phyloP scores from a whole-genome alignment of 1,140 invertebrate species.

The Elymnias hypermnestra region DNA sequence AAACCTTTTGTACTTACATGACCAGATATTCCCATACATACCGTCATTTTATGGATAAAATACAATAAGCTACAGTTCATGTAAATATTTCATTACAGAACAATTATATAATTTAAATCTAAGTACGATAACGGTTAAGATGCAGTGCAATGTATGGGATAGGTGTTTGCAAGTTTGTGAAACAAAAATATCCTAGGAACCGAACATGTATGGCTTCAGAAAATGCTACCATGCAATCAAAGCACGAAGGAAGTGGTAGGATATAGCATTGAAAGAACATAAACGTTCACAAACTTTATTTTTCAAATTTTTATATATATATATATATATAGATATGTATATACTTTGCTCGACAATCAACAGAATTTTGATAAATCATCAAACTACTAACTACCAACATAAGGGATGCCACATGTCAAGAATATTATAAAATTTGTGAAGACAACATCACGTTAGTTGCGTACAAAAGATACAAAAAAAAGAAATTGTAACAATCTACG shows the following conservation, averaged over 20 bases:
- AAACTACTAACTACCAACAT: slow-evolving; percentile 13
- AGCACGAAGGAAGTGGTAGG: slow-evolving; percentile 25
- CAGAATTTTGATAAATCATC: no score
- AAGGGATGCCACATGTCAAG: slow-evolving; percentile 14
- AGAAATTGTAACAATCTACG: neutral
- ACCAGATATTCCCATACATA: no score
- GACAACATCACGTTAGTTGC: neutral
- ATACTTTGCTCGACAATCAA: slow-evolving; percentile 12
- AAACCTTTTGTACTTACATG: no score
- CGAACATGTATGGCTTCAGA: slow-evolving; percentile 4
- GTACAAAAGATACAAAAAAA: neutral
- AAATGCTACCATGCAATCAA: slow-evolving; percentile 21
- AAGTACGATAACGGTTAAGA: no score
- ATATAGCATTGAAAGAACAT: slow-evolving; percentile 34
- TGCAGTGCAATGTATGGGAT: no score
- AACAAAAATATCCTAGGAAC: slow-evolving; percentile 1
- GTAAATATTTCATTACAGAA: no score
- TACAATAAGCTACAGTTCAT: no score
- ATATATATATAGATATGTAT: slow-evolving; percentile 21
- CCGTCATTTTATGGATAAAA: no score
- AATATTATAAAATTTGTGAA: slow-evolving; percentile 1
- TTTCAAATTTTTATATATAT: slow-evolving; percentile 23
- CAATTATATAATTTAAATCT: no score
- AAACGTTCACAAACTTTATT: slow-evolving; percentile 34
- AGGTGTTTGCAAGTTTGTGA: slow-evolving; percentile 2